phyloP scores from a whole-genome alignment of 1,140 invertebrate species.

The Tribolium castaneum region DNA sequence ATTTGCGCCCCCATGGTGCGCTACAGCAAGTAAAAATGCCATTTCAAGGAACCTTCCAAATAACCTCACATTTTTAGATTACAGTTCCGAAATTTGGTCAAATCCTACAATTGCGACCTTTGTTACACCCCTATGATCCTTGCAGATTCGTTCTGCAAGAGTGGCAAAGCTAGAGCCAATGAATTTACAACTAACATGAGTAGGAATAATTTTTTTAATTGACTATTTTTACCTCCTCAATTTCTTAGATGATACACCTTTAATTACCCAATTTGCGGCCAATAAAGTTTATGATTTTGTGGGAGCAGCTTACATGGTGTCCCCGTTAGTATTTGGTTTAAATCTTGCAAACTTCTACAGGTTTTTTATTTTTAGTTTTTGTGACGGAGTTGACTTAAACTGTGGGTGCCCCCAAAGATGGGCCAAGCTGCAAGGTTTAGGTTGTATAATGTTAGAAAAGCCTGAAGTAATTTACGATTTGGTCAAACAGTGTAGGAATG shows the following conservation, averaged over 20 bases:
- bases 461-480: slow-evolving; percentile 88
- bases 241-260: slow-evolving; percentile 77
- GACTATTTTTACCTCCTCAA: neutral
- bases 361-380: slow-evolving; percentile 70
- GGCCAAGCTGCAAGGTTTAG: slow-evolving; percentile 93
- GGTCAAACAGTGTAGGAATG: slow-evolving; percentile 79
- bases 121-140: slow-evolving; percentile 97
- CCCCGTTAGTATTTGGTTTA: slow-evolving; percentile 71
- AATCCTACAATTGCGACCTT: slow-evolving; percentile 88
- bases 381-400: slow-evolving; percentile 94
- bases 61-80: slow-evolving; percentile 69
- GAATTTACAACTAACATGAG: slow-evolving; percentile 86
- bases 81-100: slow-evolving; percentile 85
- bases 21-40: slow-evolving; percentile 84
- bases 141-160: slow-evolving; percentile 91
- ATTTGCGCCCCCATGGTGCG: slow-evolving; percentile 96
- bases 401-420: slow-evolving; percentile 97
- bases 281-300: slow-evolving; percentile 87
- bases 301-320: slow-evolving; percentile 84
- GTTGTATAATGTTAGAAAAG: slow-evolving; percentile 84
- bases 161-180: slow-evolving; percentile 85
- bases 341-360: neutral
- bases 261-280: slow-evolving; percentile 96
- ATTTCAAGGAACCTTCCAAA: neutral
- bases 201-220: slow-evolving; percentile 56